Evolutionary conservation across 2,113 vertebrate genomes (phyloP), one percentile per base, ranked within the genome.

Genomic region (Tringa solitaria): DNA sequence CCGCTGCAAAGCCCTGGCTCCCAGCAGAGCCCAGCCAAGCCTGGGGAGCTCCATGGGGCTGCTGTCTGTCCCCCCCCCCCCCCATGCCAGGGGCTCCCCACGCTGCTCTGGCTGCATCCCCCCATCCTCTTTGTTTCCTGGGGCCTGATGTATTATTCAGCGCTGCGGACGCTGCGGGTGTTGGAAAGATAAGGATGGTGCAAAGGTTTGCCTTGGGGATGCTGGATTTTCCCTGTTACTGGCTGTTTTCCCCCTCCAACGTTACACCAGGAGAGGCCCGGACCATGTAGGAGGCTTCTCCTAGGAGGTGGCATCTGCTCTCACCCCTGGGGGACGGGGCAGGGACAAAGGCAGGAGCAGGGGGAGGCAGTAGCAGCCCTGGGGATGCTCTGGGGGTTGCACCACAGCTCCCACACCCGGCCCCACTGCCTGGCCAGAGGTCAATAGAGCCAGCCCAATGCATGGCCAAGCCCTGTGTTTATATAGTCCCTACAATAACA

Each of bases 91-190:
- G 56, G 19, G 75, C 65, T 85, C 59, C 67, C 28, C 1, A 0
- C 3, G 18, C 39, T 72, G 82, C 9, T 90, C 78, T 0, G 6
- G 8, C 57, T 3, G 2, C 64, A 35, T 48, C 50, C 51, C 41
- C 82, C n/a, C 63, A 14, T 86, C 32, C 41, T 32, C 80, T 96
- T 96, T 96, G 93, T 95, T 90, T 91, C 56, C 43, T 14, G 19
- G 61, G 73, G 37, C 43, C 69, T 86, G 83, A 91, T 94, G 84
- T 70, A 72, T 96, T 95, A 90, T 92, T 89, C 94, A 95, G 84
- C 0, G 6, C 92, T 72, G 90, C 14, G 8, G 93, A 13, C 9
- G 3, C 65, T 57, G 91, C 13, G 1, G 89, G 51, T 41, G 64
- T 24, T 57, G 69, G 75, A 43, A 39, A 65, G 72, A 83, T 39